phyloP scores from a whole-genome alignment of 2,888 invertebrate species.

The Stratiomys singularior region DNA sequence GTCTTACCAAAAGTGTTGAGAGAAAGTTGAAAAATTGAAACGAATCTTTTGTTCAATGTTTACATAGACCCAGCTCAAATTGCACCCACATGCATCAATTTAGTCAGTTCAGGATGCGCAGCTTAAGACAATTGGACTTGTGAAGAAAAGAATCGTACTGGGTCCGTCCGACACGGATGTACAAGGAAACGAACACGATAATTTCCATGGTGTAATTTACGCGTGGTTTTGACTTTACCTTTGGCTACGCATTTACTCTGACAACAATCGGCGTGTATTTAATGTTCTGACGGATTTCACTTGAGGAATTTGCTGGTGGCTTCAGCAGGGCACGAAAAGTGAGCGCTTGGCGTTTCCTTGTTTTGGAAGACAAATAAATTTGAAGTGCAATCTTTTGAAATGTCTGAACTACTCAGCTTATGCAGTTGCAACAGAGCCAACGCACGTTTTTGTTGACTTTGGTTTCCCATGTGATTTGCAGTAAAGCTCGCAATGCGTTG shows the following conservation, averaged over 20 bases:
- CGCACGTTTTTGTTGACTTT: conserved; percentile 30
- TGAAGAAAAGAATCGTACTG: neutral
- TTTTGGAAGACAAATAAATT: conserved; percentile 30
- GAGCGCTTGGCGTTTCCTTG: neutral
- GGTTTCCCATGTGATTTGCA: conserved; percentile 37
- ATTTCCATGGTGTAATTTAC: conserved; percentile 8
- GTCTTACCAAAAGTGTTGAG: too few relatives aligned
- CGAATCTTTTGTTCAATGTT: too few relatives aligned
- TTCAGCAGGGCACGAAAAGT: neutral
- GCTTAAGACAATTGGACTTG: too few relatives aligned
- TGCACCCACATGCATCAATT: too few relatives aligned
- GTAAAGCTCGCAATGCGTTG: conserved; percentile 31
- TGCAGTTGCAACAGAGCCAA: conserved; percentile 12
- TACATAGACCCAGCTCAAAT: too few relatives aligned
- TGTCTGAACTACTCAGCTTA: neutral
- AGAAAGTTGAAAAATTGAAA: too few relatives aligned
- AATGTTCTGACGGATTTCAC: neutral
- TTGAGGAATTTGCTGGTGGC: neutral
- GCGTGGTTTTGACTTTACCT: neutral
- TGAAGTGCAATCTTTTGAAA: neutral
- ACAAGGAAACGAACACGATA: neutral
- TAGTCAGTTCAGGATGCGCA: too few relatives aligned
- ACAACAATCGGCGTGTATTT: conserved; percentile 3
- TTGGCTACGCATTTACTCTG: neutral
- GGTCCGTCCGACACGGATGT: neutral